Base-by-base conservation (phyloP, 1,140 invertebrate genomes). In the Drosophila suzukii region DNA sequence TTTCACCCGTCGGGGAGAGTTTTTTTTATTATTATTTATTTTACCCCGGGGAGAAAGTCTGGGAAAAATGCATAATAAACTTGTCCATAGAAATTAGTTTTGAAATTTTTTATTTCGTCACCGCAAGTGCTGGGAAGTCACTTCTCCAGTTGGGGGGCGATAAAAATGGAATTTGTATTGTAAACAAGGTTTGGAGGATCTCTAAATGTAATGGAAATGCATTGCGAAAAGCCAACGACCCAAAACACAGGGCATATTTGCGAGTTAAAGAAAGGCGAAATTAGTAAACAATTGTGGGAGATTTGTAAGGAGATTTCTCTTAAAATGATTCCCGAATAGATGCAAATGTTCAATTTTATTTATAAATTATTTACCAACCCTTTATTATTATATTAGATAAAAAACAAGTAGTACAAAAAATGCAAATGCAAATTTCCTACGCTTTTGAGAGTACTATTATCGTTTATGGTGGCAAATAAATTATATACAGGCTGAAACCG, bases 21-120 rank as follows among this genome's bases (percentile, higher is more conserved):
- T 38, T 13, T 10, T 10, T 20, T 30, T 36, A 44, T 30, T 15
- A 0, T 34, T 43, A 4, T 27, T 7, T 56, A 15, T 13, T n/a
- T 13, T 20, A 15, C 44, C 20, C 50, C 66, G 82, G 82, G 78
- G 81, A 78, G 81, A 85, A 85, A 85, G 81, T 86, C 68, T 70
- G 72, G 65, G 63, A 79, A 73, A 61, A 71, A 56, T 65, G 59
- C 75, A 81, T 59, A 82, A 81, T 59, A 82, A 73, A 82, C 65
- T 71, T 74, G 41, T 83, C 75, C 65, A 76, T 80, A 61, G 72
- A 80, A 67, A 80, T 72, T 30, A 70, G 55, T 46, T 46, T 63
- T 5, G 54, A 78, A 58, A 62, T 73, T 61, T 61, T 63, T 30
- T 20, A 39, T 30, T 49, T 65, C 38, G 56, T 50, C 71, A 20